Conservation (phyloP, 2,888 invertebrate species). For the Lepidocyrtinus sp. region DNA sequence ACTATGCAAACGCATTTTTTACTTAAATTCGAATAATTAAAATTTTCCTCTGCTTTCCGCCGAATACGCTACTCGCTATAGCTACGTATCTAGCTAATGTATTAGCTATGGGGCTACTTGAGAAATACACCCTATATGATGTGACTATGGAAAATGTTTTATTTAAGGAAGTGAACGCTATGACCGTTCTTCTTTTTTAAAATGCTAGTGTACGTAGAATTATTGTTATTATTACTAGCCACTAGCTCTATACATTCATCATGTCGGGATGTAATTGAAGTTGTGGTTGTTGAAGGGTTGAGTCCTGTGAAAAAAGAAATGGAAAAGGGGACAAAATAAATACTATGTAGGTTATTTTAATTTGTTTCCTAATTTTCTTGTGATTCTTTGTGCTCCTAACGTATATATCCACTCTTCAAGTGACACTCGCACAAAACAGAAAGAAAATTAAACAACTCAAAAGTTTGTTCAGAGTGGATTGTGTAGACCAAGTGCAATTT, state of each 20-base stretch:
- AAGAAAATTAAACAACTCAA: no score
- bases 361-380: background rate
- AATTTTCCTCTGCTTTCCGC: no score
- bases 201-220: constrained; percentile 12
- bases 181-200: constrained; percentile 38
- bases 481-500: no score
- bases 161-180: constrained; percentile 34
- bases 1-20: no score
- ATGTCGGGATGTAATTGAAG: constrained; percentile 49
- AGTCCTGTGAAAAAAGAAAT: constrained; percentile 38
- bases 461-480: no score
- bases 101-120: background rate
- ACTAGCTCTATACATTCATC: constrained; percentile 49
- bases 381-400: background rate
- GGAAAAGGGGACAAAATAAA: constrained; percentile 37
- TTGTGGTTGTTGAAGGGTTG: constrained; percentile 55
- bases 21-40: no score
- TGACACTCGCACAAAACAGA: no score
- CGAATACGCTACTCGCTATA: background rate
- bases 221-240: constrained; percentile 37
- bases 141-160: background rate
- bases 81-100: background rate
- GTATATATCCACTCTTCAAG: no score
- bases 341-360: background rate
- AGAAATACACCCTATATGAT: background rate